phyloP scores from a whole-genome alignment of 2,113 vertebrate species.

The Mola mola region DNA sequence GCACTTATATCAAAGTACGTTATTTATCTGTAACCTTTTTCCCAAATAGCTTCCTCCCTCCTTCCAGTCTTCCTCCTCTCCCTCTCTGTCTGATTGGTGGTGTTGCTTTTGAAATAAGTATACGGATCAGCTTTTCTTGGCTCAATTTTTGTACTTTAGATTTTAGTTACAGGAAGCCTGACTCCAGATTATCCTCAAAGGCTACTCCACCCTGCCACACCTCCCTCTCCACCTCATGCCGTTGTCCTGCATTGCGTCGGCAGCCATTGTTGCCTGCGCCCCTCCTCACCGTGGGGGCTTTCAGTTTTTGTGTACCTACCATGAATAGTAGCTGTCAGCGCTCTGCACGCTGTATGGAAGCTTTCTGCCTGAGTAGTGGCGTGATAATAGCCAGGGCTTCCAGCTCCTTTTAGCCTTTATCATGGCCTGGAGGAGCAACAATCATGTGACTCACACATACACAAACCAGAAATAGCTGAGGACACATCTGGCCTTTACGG shows the following conservation, averaged over 20 bases:
- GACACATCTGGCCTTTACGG: conserved; percentile 30
- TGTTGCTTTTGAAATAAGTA: conserved; percentile 11
- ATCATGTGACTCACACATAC: conserved; percentile 43
- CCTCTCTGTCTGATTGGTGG: neutral
- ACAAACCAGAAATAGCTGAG: conserved; percentile 31
- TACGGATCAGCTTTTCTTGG: neutral
- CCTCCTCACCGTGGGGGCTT: conserved; percentile 24
- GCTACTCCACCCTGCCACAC: conserved; percentile 6
- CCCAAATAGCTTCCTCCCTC: too few species aligned
- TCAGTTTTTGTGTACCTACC: neutral
- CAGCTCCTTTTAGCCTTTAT: neutral
- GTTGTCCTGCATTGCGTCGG: conserved; percentile 11
- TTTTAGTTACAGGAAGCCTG: neutral
- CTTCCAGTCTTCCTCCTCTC: too few species aligned
- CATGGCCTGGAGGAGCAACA: neutral
- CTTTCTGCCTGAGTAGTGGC: conserved; percentile 26
- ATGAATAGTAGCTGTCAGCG: conserved; percentile 11
- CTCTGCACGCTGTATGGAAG: neutral
- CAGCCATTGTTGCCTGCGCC: conserved; percentile 46
- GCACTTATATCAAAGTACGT: too few species aligned
- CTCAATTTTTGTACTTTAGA: neutral
- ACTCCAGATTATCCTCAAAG: conserved; percentile 31
- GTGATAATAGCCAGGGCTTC: conserved; percentile 31
- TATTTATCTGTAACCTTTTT: too few species aligned
- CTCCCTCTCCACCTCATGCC: neutral